Conservation (phyloP, 1,140 invertebrate genomes). For the Venturia canescens region DNA sequence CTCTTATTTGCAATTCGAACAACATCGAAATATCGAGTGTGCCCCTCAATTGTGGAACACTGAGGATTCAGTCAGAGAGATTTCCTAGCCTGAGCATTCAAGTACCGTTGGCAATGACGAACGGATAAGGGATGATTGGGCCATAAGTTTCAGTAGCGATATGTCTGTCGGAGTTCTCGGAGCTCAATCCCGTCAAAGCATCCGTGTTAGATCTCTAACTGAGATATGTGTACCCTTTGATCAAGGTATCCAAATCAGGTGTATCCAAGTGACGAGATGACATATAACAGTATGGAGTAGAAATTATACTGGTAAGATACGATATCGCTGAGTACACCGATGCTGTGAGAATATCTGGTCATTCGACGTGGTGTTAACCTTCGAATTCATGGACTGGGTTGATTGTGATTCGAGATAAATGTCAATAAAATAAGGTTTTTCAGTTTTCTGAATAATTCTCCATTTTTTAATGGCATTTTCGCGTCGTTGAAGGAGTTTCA, state of each 20-base stretch:
- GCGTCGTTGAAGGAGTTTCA: no score
- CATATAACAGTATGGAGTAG: not conserved
- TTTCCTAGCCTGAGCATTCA: no score
- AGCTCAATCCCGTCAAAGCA: not conserved
- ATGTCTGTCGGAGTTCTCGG: not conserved
- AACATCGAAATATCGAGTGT: no score
- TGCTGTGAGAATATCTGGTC: not conserved
- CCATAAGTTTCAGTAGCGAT: not conserved
- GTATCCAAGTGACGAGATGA: not conserved
- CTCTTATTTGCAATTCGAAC: no score
- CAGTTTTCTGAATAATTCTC: no score
- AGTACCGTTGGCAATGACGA: not conserved
- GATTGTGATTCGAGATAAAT: no score
- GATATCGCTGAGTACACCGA: not conserved
- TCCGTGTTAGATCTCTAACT: not conserved
- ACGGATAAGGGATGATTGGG: not conserved
- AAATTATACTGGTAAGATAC: not conserved
- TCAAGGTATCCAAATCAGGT: not conserved
- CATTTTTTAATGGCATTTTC: no score
- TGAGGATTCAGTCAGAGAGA: no score
- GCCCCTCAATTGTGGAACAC: no score
- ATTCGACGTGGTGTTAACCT: no score
- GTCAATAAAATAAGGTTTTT: no score
- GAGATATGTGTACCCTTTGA: constrained; percentile 3
- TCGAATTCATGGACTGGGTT: no score